Evolutionary conservation across 2,888 invertebrate genomes (phyloP), one percentile per base, ranked within the genome.

Genomic region (Brenthis hecate): DNA sequence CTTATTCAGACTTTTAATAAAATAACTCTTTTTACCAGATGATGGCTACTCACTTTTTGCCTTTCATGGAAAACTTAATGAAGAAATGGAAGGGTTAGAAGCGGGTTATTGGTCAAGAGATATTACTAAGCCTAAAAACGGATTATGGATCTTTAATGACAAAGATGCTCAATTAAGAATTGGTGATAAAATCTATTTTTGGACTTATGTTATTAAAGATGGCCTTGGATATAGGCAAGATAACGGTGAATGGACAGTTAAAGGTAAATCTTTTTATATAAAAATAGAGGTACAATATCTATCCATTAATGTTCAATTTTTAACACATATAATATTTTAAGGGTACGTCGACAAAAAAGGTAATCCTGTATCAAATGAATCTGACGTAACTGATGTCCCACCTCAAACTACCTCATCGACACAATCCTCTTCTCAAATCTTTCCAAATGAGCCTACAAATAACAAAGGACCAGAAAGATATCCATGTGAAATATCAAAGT

Each of bases 101-200:
- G 95, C 94, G 0, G 96, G 96, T 0, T 86, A 87, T 0, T 94
- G 94, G 93, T 93, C 96, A 0, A 86, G 93, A 55, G 96, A 96
- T 76, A 94, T 96, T 70, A 81, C 92, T 0, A 94, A 91, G 73
- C 81, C 93, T 0, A 94, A 93, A 74, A 87, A 94, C 63, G 96
- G 95, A 3, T 88, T 94, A 70, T 97, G 96, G 95, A 94, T 88
- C 0, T 97, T 95, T 80, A 89, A 92, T 19, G 95, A 96, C 79
- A 89, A 86, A 1, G 84, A 84, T 1, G 94, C 94, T 0, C 76
- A 84, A 68, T 81, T 97, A n/a, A 94, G 95, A 75, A 77, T 89
- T 0, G 96, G 96, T 0, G 96, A 97, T 79, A 93, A 88, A 3
- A 83, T 97, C 28, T 95, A 96, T 82, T 96, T 95, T 82, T 97